Conservation (phyloP, 2,113 vertebrate species). For the Australoheros scitulus region DNA sequence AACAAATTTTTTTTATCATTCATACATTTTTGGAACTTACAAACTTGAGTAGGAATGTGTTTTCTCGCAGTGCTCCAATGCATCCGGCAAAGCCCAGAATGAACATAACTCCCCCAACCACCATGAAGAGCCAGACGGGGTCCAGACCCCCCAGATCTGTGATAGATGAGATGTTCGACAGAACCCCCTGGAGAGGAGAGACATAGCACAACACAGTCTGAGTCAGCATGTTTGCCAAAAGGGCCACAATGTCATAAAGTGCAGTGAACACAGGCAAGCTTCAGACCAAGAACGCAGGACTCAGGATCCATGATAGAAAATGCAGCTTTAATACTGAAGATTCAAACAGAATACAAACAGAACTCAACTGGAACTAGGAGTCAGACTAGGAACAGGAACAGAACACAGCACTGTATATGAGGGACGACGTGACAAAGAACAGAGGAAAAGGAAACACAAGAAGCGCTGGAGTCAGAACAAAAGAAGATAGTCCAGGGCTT, state of each 20-base stretch:
- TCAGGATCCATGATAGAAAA: no score
- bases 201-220: not conserved
- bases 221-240: not conserved
- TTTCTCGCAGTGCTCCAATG: conserved; percentile 95
- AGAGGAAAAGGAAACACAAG: no score
- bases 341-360: no score
- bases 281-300: no score
- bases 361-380: no score
- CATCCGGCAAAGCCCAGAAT: conserved; percentile 97
- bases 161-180: conserved; percentile 98
- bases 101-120: conserved; percentile 98
- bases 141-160: conserved; percentile 96
- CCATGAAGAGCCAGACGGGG: conserved; percentile 97
- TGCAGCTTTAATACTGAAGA: no score
- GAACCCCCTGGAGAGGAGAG: conserved; percentile 84
- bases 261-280: no score
- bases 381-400: no score
- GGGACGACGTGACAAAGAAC: no score
- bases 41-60: conserved; percentile 97
- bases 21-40: conserved; percentile 75
- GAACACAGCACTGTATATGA: no score
- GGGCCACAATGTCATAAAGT: not conserved
- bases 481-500: no score
- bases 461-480: no score
- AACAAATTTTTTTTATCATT: accelerated